Evolutionary conservation across 2,113 vertebrate species (phyloP), one percentile per base, ranked within the genome.

Genomic region (Procavia capensis): DNA sequence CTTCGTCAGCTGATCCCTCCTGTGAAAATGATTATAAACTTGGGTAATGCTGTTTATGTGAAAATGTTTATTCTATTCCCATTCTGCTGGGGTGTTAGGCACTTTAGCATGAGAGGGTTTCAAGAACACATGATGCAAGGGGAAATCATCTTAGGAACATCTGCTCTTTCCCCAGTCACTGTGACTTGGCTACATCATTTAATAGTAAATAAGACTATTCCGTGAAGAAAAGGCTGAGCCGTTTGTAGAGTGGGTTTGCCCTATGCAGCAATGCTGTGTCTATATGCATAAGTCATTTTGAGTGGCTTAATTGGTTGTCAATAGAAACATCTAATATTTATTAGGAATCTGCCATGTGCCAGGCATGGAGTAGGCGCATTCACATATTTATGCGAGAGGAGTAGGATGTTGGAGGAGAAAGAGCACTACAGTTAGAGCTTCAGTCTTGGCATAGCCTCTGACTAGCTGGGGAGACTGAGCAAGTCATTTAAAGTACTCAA

Each of bases 311-410:
- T 93, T 95, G 88, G 68, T 85, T 97, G 79, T 93, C 96, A 96
- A 80, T 96, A 96, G 96, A 95, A 92, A 91, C 92, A 96, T 78
- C 47, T 95, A 97, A 86, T 97, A 97, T 96, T 96, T 96, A 94
- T 97, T 94, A 96, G 94, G 84, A 94, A 82, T 74, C 89, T 91
- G 59, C 83, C 86, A 94, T 89, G 86, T 97, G 93, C 68, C 92
- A 89, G 90, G 93, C 86, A 79, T 91, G 86, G 75, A 70, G 66
- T 94, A 89, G 91, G 41, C 84, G 85, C 11, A 3, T 96, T 89
- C 89, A 85, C 70, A 72, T 87, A 90, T 95, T 95, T 94, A 87
- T 66, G 63, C n/a, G 78, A 45, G 63, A 84, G 80, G 91, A 96
- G 41, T 50, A 72, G 64, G 11, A 34, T 84, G 25, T 54, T 85